Conservation (phyloP, 92 coral and sea anemone genomes). For the Bergia puertoricense region DNA sequence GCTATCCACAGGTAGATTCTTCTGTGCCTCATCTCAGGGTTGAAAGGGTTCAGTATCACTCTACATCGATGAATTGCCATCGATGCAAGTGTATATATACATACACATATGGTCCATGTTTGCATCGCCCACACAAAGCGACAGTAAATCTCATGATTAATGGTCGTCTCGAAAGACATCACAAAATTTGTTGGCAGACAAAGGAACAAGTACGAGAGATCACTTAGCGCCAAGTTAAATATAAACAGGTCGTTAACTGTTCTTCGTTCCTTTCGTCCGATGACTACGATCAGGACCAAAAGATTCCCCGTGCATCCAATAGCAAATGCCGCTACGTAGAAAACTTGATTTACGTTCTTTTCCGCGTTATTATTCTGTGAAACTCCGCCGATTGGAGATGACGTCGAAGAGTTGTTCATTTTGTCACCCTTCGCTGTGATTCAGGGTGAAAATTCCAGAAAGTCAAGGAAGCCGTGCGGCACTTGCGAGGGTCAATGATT, state of each 20-base stretch:
- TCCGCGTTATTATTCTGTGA: slow-evolving; percentile 39
- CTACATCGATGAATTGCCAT: slow-evolving; percentile 90
- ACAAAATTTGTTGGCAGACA: slow-evolving; percentile 82
- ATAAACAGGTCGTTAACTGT: slow-evolving; percentile 93
- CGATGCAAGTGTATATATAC: slow-evolving; percentile 93
- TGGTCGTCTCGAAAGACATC: slow-evolving; percentile 65
- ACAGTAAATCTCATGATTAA: slow-evolving; percentile 82
- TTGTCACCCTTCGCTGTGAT: neutral
- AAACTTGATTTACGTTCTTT: slow-evolving; percentile 70
- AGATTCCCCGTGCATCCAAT: slow-evolving; percentile 84
- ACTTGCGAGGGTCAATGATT: neutral
- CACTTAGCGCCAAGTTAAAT: slow-evolving; percentile 87
- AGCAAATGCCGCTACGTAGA: slow-evolving; percentile 77
- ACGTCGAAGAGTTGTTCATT: slow-evolving; percentile 33
- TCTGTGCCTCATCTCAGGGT: slow-evolving; percentile 78
- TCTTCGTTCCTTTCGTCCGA: slow-evolving; percentile 79
- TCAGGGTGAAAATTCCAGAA: neutral
- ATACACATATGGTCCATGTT: slow-evolving; percentile 83
- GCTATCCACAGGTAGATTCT: slow-evolving; percentile 71
- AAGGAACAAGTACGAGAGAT: slow-evolving; percentile 80
- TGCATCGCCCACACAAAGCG: slow-evolving; percentile 93
- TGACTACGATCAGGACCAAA: slow-evolving; percentile 82
- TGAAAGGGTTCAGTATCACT: slow-evolving; percentile 86
- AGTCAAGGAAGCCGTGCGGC: neutral
- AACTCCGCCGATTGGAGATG: neutral